These are phyloP conservation scores for Tetramorium parvispinum DNA, from an alignment of 1,140 invertebrate genomes.

Conservation along the genomic window DNA sequence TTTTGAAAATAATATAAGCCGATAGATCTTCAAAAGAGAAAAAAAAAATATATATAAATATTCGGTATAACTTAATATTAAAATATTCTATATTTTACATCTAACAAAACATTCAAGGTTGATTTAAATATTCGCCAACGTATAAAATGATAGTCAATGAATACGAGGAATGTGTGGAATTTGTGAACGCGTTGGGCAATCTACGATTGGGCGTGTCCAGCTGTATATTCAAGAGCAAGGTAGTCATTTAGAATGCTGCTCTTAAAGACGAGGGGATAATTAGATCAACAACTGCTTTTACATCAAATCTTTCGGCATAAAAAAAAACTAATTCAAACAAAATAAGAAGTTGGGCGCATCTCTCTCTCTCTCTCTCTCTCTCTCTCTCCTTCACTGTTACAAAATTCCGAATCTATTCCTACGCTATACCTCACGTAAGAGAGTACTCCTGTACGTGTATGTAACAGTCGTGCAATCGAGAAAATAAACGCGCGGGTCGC, in stretches of 20 bases:
- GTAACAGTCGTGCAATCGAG: constrained; percentile 24
- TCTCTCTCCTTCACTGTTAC: background rate
- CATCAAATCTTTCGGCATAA: background rate
- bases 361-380: no score
- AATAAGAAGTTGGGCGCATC: background rate
- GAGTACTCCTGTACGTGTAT: background rate
- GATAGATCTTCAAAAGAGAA: background rate
- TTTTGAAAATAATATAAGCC: background rate
- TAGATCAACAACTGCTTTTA: constrained; percentile 7
- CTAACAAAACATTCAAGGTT: background rate
- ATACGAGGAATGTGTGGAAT: constrained; percentile 28
- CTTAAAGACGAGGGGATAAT: constrained; percentile 22
- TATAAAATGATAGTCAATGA: background rate
- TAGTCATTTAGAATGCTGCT: constrained; percentile 21
- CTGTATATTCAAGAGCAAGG: constrained; percentile 12
- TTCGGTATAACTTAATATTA: background rate
- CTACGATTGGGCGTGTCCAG: constrained; percentile 26
- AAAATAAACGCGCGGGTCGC: background rate
- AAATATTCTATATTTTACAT: background rate
- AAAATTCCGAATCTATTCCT: background rate
- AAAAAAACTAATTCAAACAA: background rate
- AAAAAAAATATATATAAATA: background rate
- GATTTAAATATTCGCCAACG: background rate
- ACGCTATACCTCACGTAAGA: background rate
- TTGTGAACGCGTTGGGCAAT: background rate